A percentile compares a stretch with the other conserved stretches of the same genome.
These are phyloP conservation scores for Tympanuchus pallidicinctus DNA, from an alignment of 2,113 vertebrate species.

Conservation along the genomic window DNA sequence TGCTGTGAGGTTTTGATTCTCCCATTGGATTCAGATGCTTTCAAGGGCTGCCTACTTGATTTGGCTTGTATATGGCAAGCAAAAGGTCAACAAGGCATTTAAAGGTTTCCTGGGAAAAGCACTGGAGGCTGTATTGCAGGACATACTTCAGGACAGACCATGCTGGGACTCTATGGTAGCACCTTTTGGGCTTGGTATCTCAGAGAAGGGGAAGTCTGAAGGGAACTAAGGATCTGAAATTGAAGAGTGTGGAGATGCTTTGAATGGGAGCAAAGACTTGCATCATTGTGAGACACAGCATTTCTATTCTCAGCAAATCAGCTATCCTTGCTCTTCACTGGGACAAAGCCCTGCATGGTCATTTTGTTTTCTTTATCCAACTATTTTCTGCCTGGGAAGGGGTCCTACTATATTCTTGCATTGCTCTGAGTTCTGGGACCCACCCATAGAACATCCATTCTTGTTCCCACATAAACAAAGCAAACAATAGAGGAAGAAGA, in stretches of 20 bases:
- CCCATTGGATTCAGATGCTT: fast-evolving
- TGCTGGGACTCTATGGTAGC: not conserved
- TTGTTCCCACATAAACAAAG: not conserved
- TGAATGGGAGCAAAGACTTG: not conserved
- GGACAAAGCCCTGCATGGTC: not conserved
- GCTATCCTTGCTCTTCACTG: not conserved
- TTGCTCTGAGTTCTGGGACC: not conserved
- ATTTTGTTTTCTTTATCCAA: not conserved
- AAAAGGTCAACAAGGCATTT: not conserved
- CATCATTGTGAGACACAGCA: not conserved
- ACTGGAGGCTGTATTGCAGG: not conserved
- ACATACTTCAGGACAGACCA: not conserved
- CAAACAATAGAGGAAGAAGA: not conserved
- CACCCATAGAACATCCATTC: no score
- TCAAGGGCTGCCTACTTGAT: not conserved
- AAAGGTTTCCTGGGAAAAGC: not conserved
- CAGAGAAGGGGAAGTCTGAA: not conserved
- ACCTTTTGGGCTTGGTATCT: not conserved
- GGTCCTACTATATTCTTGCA: not conserved
- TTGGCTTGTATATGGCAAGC: not conserved
- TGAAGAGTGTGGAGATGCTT: fast-evolving
- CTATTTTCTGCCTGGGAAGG: not conserved
- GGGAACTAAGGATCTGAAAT: not conserved
- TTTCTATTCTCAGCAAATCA: not conserved
- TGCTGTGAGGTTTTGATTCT: not conserved